Conservation (phyloP, 2,888 invertebrate species). For the Carcina quercana region DNA sequence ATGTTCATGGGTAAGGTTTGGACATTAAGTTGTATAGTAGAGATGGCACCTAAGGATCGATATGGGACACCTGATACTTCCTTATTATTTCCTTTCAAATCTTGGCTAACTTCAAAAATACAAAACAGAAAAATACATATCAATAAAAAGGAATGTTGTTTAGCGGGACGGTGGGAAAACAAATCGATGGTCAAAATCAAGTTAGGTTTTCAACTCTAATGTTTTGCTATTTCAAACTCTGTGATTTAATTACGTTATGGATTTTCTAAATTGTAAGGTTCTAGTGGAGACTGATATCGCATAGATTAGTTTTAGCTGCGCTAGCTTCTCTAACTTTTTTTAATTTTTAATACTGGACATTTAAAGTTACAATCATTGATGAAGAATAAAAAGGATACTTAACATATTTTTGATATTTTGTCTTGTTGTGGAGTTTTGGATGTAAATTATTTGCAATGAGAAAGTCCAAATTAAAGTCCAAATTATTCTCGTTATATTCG, state of each 20-base stretch:
- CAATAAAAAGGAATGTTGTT: constrained; percentile 55
- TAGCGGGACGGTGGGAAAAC: constrained; percentile 46
- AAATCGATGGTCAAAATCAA: constrained; percentile 42
- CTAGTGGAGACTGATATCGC: constrained; percentile 74
- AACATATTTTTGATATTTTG: constrained; percentile 59
- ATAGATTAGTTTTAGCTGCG: constrained; percentile 74
- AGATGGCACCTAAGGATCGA: constrained; percentile 62
- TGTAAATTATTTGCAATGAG: too few species aligned
- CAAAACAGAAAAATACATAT: constrained; percentile 68
- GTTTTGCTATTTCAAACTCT: constrained; percentile 70
- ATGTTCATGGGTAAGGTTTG: constrained; percentile 62
- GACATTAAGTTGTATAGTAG: constrained; percentile 38
- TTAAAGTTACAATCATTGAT: constrained; percentile 37
- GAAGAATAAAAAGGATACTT: constrained; percentile 30
- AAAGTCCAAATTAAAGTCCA: too few species aligned
- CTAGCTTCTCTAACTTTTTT: constrained; percentile 69
- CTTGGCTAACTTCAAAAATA: constrained; percentile 43
- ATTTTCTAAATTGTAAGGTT: constrained; percentile 73
- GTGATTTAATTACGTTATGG: constrained; percentile 73
- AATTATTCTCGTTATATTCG: too few species aligned
- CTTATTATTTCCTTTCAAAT: constrained; percentile 41
- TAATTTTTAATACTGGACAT: constrained; percentile 55
- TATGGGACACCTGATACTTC: constrained; percentile 62
- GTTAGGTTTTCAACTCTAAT: constrained; percentile 58
- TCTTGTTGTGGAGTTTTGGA: constrained; percentile 47